phyloP scores from a whole-genome alignment of 2,113 vertebrate species.

The Apeltes quadracus region DNA sequence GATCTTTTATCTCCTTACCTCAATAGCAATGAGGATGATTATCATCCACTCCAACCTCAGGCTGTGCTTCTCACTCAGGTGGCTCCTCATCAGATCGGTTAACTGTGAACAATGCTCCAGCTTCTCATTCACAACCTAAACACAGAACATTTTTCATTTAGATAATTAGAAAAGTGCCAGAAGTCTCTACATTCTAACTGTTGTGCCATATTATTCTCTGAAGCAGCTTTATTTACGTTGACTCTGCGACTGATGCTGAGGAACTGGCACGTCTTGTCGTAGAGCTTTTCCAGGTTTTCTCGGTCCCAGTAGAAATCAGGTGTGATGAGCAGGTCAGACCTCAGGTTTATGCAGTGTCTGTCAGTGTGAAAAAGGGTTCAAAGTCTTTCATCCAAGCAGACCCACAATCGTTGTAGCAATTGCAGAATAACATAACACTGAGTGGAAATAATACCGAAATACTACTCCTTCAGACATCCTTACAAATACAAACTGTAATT shows the following conservation, averaged over 20 bases:
- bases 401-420: neutral
- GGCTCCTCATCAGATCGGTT: constrained; percentile 95
- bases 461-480: neutral
- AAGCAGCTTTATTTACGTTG: constrained; percentile 79
- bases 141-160: neutral
- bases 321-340: constrained; percentile 95
- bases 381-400: neutral
- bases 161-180: neutral
- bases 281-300: constrained; percentile 95
- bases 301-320: constrained; percentile 99
- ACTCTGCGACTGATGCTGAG: constrained; percentile 96
- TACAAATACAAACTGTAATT: neutral
- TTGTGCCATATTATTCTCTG: neutral
- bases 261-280: constrained; percentile 96
- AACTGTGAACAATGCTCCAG: constrained; percentile 95
- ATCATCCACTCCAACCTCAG: constrained; percentile 99
- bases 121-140: constrained; percentile 96
- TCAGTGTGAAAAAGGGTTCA: constrained; percentile 18
- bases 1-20: constrained; percentile 85
- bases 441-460: neutral
- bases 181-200: neutral
- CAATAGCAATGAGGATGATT: constrained; percentile 95
- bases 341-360: constrained; percentile 96
- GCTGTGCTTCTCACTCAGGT: constrained; percentile 91
- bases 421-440: neutral